These are phyloP conservation scores for Gymnoscopelus microlampas DNA, from an alignment of 2,797 vertebrate species.

Conservation along the genomic window DNA sequence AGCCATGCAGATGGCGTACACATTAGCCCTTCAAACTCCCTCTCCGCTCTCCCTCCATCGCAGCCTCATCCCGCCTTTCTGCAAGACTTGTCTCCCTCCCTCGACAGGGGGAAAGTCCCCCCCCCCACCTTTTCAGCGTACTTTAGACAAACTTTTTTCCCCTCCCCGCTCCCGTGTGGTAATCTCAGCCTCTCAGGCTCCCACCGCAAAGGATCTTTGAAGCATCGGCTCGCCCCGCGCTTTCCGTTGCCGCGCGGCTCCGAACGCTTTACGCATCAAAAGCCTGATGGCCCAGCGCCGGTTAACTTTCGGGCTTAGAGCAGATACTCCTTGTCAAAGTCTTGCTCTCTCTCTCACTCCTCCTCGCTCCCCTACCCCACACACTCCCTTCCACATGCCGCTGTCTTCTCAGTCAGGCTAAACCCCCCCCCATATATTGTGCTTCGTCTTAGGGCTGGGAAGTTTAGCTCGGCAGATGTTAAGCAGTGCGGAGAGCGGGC, in stretches of 20 bases:
- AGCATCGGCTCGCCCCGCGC: conserved; percentile 61
- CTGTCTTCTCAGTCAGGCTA: conserved; percentile 59
- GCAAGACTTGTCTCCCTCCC: conserved; percentile 40
- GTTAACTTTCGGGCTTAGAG: conserved; percentile 72
- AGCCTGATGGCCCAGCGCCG: conserved; percentile 66
- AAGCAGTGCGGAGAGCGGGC: conserved; percentile 51
- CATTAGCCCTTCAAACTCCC: conserved; percentile 44
- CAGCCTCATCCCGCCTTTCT: conserved; percentile 43
- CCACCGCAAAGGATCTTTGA: conserved; percentile 70
- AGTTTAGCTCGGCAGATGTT: conserved; percentile 38
- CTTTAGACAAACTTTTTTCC: conserved; percentile 48
- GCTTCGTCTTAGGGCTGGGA: conserved; percentile 10
- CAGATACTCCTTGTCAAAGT: conserved; percentile 43
- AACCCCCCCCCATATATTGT: conserved; percentile 54
- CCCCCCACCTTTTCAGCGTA: conserved; percentile 18
- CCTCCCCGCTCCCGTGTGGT: conserved; percentile 63
- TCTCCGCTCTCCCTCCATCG: conserved; percentile 9
- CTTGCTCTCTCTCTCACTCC: conserved; percentile 6
- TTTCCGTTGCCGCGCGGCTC: conserved; percentile 40
- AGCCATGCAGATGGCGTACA: conserved; percentile 62
- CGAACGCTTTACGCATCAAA: conserved; percentile 67
- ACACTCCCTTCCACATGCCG: conserved; percentile 11
- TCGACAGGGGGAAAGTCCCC: conserved; percentile 44
- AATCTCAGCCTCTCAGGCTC: conserved; percentile 60
- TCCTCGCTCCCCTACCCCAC: conserved; percentile 48